Conservation (phyloP, 2,797 vertebrate species). For the Galagoides demidoff region DNA sequence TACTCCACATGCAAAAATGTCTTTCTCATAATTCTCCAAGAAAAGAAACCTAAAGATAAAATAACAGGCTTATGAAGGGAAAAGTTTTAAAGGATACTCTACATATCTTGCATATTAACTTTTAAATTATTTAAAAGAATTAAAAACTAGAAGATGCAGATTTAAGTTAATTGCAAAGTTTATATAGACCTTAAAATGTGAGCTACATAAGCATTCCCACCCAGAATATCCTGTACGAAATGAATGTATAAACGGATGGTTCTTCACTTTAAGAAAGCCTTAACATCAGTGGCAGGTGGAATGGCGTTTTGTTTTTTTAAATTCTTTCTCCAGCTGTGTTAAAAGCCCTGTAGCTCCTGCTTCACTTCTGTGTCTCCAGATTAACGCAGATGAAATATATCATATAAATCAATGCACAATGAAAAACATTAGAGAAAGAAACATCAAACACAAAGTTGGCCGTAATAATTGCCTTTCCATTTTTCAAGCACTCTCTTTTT, state of each 20-base stretch:
- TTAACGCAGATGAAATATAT: constrained; percentile 22
- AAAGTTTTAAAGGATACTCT: constrained; percentile 44
- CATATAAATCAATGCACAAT: not conserved
- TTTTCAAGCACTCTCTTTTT: not conserved
- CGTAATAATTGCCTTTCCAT: not conserved
- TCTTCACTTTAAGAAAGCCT: constrained; percentile 55
- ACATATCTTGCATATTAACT: not conserved
- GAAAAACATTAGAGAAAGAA: not conserved
- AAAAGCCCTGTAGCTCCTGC: constrained; percentile 20
- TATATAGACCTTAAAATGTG: constrained; percentile 25
- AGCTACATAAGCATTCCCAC: constrained; percentile 2
- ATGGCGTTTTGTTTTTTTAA: not conserved
- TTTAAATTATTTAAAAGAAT: constrained; percentile 36
- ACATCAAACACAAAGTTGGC: constrained; percentile 54
- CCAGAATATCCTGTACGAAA: not conserved
- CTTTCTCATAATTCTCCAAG: constrained; percentile 26
- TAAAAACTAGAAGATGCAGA: not conserved
- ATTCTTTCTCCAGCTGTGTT: constrained; percentile 14
- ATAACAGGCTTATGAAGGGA: constrained; percentile 23
- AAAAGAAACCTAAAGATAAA: constrained; percentile 45
- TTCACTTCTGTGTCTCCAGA: constrained; percentile 5
- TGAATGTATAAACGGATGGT: not conserved
- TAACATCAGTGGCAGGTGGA: not conserved
- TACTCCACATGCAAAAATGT: constrained; percentile 3
- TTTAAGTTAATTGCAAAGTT: constrained; percentile 40